phyloP scores from a whole-genome alignment of 2,888 invertebrate genomes.

The Lasioglossum lativentre region DNA sequence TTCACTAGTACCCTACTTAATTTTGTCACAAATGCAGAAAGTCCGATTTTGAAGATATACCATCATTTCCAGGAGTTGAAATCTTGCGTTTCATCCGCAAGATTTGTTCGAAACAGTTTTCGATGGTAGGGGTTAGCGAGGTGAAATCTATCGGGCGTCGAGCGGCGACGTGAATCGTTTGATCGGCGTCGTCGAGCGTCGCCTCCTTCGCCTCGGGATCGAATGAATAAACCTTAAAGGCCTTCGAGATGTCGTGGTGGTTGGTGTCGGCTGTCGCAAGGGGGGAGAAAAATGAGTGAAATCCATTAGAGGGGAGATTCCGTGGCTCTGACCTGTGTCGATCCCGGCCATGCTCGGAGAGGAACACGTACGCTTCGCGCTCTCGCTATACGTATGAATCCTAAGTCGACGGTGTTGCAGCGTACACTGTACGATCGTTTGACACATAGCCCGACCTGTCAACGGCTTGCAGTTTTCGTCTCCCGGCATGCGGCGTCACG shows the following conservation, averaged over 20 bases:
- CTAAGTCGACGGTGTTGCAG: conserved; percentile 42
- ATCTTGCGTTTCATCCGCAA: not conserved
- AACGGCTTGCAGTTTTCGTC: conserved; percentile 53
- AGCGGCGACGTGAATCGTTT: conserved; percentile 8
- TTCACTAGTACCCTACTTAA: too few species aligned
- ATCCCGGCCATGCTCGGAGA: conserved; percentile 52
- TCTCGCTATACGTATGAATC: conserved; percentile 45
- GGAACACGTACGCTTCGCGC: not conserved
- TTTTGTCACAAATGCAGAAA: too few species aligned
- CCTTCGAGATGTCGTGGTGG: conserved; percentile 69
- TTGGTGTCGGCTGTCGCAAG: conserved; percentile 74
- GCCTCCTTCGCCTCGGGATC: conserved; percentile 31
- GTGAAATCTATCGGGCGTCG: conserved; percentile 4
- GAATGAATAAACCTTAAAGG: conserved; percentile 73
- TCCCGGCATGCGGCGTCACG: conserved; percentile 72
- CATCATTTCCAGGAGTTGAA: not conserved
- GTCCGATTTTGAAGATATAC: too few species aligned
- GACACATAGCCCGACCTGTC: conserved; percentile 59
- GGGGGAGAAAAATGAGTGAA: conserved; percentile 84
- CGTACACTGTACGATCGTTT: conserved; percentile 24
- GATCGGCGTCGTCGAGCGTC: conserved; percentile 23
- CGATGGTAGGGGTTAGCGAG: not conserved
- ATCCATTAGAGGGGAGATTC: conserved; percentile 82
- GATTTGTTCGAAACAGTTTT: not conserved
- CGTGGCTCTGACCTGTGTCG: conserved; percentile 78